Conservation (phyloP, 1,140 invertebrate genomes). For the Drosophila kurseongensis region DNA sequence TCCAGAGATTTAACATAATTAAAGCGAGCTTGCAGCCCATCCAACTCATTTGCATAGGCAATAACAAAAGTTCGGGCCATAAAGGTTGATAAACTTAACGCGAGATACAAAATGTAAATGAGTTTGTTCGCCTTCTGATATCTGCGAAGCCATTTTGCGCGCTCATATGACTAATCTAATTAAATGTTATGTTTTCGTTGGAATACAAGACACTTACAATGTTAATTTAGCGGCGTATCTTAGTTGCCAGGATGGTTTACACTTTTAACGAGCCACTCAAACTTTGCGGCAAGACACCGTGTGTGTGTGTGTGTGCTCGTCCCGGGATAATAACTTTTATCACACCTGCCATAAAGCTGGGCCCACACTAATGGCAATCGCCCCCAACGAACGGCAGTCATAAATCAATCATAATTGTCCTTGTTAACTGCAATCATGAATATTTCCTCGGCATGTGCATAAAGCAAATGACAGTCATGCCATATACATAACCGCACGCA, state of each 20-base stretch:
- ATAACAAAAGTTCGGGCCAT: constrained; percentile 65
- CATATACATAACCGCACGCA: constrained; percentile 52
- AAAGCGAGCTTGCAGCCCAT: constrained; percentile 2
- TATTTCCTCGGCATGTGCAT: constrained; percentile 70
- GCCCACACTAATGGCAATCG: constrained; percentile 30
- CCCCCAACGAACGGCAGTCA: constrained; percentile 36
- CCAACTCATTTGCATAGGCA: constrained; percentile 59
- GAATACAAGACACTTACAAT: constrained; percentile 53
- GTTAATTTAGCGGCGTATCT: constrained; percentile 44
- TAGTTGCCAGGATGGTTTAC: constrained; percentile 40
- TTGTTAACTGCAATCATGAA: constrained; percentile 82
- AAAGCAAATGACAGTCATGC: constrained; percentile 81
- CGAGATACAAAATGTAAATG: constrained; percentile 60
- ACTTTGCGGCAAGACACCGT: constrained; percentile 40
- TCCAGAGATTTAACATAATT: neutral
- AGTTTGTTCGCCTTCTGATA: constrained; percentile 46
- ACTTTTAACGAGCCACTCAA: constrained; percentile 72
- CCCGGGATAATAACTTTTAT: constrained; percentile 64
- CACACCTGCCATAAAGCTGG: constrained; percentile 65
- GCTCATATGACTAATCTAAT: constrained; percentile 69
- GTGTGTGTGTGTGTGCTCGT: neutral
- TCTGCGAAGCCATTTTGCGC: constrained; percentile 21
- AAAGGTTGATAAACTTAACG: constrained; percentile 68
- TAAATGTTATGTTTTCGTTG: constrained; percentile 70
- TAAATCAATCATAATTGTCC: constrained; percentile 82